Conservation (phyloP, 2,888 invertebrate species). For the Lamellibrachia columna region DNA sequence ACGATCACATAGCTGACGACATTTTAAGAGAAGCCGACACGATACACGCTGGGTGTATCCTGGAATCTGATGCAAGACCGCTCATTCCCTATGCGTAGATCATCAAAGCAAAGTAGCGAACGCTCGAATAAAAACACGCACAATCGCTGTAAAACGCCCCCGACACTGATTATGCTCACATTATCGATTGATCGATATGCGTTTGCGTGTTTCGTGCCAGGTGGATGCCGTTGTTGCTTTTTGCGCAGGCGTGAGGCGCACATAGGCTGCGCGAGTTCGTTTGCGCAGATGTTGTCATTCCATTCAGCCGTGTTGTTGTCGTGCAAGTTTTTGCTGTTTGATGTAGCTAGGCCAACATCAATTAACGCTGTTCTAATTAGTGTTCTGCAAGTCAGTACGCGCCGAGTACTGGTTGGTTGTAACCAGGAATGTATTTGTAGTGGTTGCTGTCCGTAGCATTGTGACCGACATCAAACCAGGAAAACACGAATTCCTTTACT, state of each 20-base stretch:
- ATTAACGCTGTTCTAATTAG: neutral
- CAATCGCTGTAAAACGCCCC: neutral
- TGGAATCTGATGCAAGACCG: conserved; percentile 2
- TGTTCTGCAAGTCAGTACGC: neutral
- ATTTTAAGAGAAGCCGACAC: neutral
- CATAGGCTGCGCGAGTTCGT: neutral
- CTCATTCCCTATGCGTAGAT: neutral
- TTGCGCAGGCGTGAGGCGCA: neutral
- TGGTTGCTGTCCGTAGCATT: neutral
- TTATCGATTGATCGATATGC: neutral
- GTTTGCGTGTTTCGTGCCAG: neutral
- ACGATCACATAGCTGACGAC: neutral
- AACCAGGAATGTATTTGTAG: neutral
- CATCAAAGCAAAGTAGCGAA: neutral
- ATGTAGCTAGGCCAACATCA: neutral
- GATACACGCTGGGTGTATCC: neutral
- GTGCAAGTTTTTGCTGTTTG: neutral
- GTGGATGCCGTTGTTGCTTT: neutral
- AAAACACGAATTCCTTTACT: neutral
- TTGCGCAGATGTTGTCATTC: neutral
- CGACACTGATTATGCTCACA: neutral
- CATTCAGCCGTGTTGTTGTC: neutral
- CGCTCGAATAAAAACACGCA: neutral
- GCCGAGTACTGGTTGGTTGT: neutral
- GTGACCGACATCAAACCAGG: neutral